Percentiles rank a stretch among this genome's conserved stretches.
These are phyloP conservation scores for Apodemia duryi DNA, from an alignment of 2,888 invertebrate species.

Conservation along the genomic window DNA sequence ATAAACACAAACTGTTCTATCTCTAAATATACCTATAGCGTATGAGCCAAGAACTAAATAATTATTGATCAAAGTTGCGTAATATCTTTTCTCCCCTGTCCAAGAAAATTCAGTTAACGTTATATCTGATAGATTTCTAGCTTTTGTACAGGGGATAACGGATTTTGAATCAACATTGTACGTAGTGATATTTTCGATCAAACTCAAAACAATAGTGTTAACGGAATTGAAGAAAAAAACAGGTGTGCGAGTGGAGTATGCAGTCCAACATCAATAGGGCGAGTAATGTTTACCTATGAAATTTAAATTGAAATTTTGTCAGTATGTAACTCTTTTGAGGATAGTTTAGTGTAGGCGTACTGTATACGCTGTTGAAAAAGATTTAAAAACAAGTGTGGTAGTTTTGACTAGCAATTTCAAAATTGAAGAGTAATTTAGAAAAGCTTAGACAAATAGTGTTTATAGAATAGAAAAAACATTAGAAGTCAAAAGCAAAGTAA, in stretches of 20 bases:
- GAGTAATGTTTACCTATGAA: slow-evolving; percentile 72
- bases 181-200: slow-evolving; percentile 25
- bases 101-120: background rate
- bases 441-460: slow-evolving; percentile 54
- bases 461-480: slow-evolving; percentile 61
- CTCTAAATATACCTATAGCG: background rate
- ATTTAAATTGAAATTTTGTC: slow-evolving; percentile 56
- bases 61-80: background rate
- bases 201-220: slow-evolving; percentile 48
- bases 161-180: slow-evolving; percentile 31
- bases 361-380: slow-evolving; percentile 41
- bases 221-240: slow-evolving; percentile 47
- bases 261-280: slow-evolving; percentile 68
- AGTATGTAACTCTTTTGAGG: slow-evolving; percentile 50
- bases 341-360: slow-evolving; percentile 62
- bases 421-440: slow-evolving; percentile 54
- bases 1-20: background rate
- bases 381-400: slow-evolving; percentile 58
- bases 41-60: background rate
- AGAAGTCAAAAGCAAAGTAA: slow-evolving; percentile 49
- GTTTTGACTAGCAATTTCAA: slow-evolving; percentile 47
- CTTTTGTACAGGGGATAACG: slow-evolving; percentile 21
- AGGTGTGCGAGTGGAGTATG: slow-evolving; percentile 59
- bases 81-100: slow-evolving; percentile 9
- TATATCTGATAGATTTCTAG: slow-evolving; percentile 1